phyloP scores from a whole-genome alignment of 2,888 invertebrate genomes.

The Harpagoxenus sublaevis region DNA sequence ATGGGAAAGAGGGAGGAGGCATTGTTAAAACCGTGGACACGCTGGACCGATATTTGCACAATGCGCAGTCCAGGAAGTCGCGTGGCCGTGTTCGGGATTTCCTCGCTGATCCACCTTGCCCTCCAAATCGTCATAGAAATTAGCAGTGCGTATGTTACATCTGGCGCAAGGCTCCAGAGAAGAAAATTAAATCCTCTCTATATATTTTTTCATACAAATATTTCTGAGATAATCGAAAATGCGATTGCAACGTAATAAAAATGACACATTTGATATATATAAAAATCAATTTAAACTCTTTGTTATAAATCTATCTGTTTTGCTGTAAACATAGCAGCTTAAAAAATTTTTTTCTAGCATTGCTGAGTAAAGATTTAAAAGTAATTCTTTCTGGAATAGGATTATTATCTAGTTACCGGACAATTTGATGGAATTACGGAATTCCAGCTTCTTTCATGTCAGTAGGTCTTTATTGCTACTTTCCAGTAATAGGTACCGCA shows the following conservation, averaged over 20 bases:
- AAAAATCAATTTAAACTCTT: neutral
- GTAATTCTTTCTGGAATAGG: neutral
- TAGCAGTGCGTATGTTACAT: neutral
- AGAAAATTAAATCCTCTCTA: too few species aligned
- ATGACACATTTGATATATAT: neutral
- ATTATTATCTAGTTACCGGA: neutral
- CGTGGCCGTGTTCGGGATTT: slow-evolving; percentile 23
- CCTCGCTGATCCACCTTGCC: slow-evolving; percentile 22
- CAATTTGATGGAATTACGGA: slow-evolving; percentile 1
- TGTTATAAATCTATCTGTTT: neutral
- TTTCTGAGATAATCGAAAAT: neutral
- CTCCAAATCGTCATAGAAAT: slow-evolving; percentile 8
- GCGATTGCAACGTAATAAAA: neutral
- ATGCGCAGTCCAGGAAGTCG: slow-evolving; percentile 32
- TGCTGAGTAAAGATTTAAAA: neutral
- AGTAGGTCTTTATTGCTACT: neutral
- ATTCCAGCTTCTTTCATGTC: neutral
- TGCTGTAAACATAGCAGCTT: neutral
- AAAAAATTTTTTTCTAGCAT: too few species aligned
- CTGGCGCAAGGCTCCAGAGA: neutral
- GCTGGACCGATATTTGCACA: slow-evolving; percentile 57
- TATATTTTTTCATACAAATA: neutral
- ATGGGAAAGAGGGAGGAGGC: slow-evolving; percentile 39
- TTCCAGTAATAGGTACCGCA: slow-evolving; percentile 17
- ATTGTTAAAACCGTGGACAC: slow-evolving; percentile 68